These are phyloP conservation scores for Seladonia tumulorum DNA, from an alignment of 2,888 invertebrate genomes.

Conservation along the genomic window DNA sequence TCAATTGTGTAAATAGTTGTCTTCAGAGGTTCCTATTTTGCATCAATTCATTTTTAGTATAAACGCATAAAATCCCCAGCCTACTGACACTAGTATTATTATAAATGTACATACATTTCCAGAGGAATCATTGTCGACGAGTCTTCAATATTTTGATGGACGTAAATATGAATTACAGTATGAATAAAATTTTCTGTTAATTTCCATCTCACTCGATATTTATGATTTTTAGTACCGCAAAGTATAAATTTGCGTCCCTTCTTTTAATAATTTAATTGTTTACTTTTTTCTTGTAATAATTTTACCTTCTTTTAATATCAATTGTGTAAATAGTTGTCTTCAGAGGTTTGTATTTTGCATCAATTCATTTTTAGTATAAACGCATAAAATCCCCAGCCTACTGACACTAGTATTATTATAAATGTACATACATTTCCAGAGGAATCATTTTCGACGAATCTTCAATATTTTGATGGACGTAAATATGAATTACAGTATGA, in stretches of 20 bases:
- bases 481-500: background rate
- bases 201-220: background rate
- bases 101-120: too few species aligned
- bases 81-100: background rate
- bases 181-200: background rate
- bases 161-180: background rate
- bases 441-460: background rate
- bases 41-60: too few species aligned
- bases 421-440: too few species aligned
- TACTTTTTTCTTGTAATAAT: too few species aligned
- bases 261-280: too few species aligned
- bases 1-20: too few species aligned
- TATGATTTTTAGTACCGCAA: background rate
- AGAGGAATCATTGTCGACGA: background rate
- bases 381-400: too few species aligned
- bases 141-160: background rate
- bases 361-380: too few species aligned
- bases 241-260: too few species aligned
- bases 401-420: background rate
- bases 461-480: background rate
- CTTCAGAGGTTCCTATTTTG: background rate
- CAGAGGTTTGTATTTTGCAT: background rate
- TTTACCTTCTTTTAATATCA: too few species aligned
- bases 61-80: too few species aligned
- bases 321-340: background rate